These are phyloP conservation scores for Hiodon tergisus DNA, from an alignment of 2,113 vertebrate genomes.

Conservation along the genomic window DNA sequence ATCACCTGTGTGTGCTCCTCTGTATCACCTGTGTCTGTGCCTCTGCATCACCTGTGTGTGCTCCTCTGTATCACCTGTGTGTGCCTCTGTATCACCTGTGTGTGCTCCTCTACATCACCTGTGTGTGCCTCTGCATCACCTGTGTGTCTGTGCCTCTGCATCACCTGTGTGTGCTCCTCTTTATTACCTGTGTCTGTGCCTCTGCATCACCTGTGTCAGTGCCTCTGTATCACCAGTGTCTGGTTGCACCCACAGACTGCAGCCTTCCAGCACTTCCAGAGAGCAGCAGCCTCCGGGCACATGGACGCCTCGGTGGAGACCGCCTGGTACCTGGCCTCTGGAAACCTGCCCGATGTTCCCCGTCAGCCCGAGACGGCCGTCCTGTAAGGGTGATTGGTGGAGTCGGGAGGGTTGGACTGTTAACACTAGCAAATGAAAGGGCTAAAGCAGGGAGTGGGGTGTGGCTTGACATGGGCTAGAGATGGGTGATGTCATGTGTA, in stretches of 20 bases:
- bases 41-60: too few species aligned
- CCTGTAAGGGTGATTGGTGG: constrained; percentile 61
- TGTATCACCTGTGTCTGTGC: too few species aligned
- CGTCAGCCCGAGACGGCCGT: constrained; percentile 76
- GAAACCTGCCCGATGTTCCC: constrained; percentile 69
- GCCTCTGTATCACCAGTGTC: not conserved
- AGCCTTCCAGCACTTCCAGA: constrained; percentile 76
- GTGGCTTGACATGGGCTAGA: not conserved
- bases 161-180: not conserved
- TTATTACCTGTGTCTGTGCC: not conserved
- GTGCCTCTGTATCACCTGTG: too few species aligned
- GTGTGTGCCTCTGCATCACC: too few species aligned
- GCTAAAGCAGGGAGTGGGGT: not conserved
- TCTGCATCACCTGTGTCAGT: too few species aligned
- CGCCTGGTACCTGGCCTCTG: constrained; percentile 76
- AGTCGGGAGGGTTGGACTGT: not conserved
- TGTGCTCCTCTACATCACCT: too few species aligned
- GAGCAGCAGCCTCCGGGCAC: constrained; percentile 76
- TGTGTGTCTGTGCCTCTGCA: not conserved
- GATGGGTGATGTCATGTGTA: too few species aligned
- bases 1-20: too few species aligned
- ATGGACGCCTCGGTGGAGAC: constrained; percentile 70
- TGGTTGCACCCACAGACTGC: constrained; percentile 62
- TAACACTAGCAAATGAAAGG: not conserved
- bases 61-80: too few species aligned